These are phyloP conservation scores for Epinephelus awoara DNA, from an alignment of 2,797 vertebrate species.

Conservation along the genomic window DNA sequence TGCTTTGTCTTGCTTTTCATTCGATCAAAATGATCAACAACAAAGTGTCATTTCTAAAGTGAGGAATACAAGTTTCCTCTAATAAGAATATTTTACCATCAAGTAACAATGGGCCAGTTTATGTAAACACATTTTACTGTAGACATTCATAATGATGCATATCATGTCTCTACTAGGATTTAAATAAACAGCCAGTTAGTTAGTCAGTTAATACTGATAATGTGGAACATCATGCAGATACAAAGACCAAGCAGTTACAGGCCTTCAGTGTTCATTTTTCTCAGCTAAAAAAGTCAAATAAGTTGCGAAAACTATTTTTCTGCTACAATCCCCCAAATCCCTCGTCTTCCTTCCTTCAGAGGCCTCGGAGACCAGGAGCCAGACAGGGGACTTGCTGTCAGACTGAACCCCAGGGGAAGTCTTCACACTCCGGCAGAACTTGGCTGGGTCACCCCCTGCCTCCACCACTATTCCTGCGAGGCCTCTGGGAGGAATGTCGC, in stretches of 20 bases:
- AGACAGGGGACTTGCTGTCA: conserved; percentile 58
- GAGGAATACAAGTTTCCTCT: background rate
- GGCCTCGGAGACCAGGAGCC: conserved; percentile 32
- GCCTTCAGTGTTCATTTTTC: background rate
- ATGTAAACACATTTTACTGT: background rate
- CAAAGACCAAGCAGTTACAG: background rate
- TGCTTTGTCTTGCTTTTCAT: background rate
- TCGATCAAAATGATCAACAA: background rate
- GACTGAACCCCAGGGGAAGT: conserved; percentile 32
- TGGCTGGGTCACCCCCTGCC: conserved; percentile 54
- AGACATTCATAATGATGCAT: background rate
- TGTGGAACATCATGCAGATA: background rate
- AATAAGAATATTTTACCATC: background rate
- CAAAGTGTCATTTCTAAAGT: too few species aligned
- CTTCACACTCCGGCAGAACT: conserved; percentile 53
- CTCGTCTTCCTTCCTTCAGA: conserved; percentile 16
- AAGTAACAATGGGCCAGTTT: background rate
- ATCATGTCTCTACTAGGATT: background rate
- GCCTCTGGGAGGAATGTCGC: conserved; percentile 63
- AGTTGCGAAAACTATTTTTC: conserved; percentile 13
- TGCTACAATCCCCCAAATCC: conserved; percentile 4
- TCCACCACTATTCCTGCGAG: conserved; percentile 41
- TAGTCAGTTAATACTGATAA: background rate
- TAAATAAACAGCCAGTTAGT: background rate
- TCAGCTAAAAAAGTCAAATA: conserved; percentile 6